These are phyloP conservation scores for Astyanax mexicanus DNA, from an alignment of 2,797 vertebrate genomes.

Conservation along the genomic window DNA sequence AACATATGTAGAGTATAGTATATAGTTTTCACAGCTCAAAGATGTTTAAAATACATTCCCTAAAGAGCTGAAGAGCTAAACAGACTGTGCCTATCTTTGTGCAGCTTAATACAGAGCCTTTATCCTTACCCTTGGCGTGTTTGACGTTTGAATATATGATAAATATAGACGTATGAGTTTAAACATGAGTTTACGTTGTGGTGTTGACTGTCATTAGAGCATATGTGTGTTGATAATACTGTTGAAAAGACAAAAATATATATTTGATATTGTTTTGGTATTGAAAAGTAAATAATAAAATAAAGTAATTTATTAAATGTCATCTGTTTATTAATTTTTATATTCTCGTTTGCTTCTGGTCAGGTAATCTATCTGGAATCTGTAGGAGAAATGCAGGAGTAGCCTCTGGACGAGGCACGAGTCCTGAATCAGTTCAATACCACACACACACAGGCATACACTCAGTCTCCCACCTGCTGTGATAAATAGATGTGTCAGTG, in stretches of 20 bases:
- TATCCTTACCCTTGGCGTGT: background rate
- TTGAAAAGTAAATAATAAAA: too few relatives aligned
- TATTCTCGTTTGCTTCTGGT: constrained; percentile 35
- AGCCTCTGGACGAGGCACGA: too few relatives aligned
- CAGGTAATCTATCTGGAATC: too few relatives aligned
- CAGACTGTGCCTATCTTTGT: constrained; percentile 7
- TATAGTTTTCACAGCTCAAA: too few relatives aligned
- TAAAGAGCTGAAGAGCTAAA: too few relatives aligned
- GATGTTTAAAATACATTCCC: too few relatives aligned
- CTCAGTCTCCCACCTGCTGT: background rate
- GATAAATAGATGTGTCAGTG: background rate
- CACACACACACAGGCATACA: background rate
- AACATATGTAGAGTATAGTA: too few relatives aligned
- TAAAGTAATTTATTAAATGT: too few relatives aligned
- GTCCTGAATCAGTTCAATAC: too few relatives aligned
- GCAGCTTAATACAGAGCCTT: background rate
- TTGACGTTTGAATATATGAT: background rate
- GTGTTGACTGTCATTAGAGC: background rate
- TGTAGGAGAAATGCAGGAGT: too few relatives aligned
- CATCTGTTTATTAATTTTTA: background rate
- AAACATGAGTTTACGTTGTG: background rate
- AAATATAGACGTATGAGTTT: background rate
- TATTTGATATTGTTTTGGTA: constrained; percentile 30
- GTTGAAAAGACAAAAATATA: constrained; percentile 25
- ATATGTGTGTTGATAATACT: background rate